Base-by-base conservation (phyloP, 1,140 invertebrate genomes). In the Brachionus paranguensis region DNA sequence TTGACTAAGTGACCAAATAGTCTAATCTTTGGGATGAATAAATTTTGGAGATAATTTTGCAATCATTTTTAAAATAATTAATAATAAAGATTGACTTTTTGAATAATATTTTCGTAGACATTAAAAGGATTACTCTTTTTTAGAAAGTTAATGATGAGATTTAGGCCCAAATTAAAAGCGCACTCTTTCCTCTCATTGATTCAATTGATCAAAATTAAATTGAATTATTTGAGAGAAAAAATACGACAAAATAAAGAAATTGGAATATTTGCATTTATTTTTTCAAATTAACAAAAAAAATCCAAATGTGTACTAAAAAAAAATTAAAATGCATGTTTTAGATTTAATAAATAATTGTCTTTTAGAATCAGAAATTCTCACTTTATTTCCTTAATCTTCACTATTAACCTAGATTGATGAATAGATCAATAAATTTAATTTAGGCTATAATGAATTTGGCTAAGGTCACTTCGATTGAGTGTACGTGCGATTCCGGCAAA, bases 81-180 rank as follows among this genome's bases (percentile, higher is more conserved):
- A 72, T 37, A 72, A 72, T 72, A 72, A 72, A 72, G 68, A 72
- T 72, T 72, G 68, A 72, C 68, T 72, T 72, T 72, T 72, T 72
- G 68, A 72, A 72, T 20, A 72, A 72, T 72, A 72, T 72, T 72
- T 72, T 72, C 41, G 41, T 72, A 72, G 68, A 72, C 68, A 45
- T 72, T 72, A 72, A 41, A 72, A 43, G 68, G 68, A 43, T 41
- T 70, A 33, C 20, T 27, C 20, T 27, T 65, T 37, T n/a, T 37
- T 43, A 41, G 37, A 72, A 72, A 43, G 33, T 72, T 72, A 72
- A 72, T 72, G 68, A 72, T 41, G 41, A 72, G 68, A 72, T 72
- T 72, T 72, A 72, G 53, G 17, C 53, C 17, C 53, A 60, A 24
- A 60, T 20, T 60, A 27, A 1, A 60, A 0, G 17, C 20, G 10